phyloP scores from a whole-genome alignment of 2,888 invertebrate species.

The Stenoptilia bipunctidactyla region DNA sequence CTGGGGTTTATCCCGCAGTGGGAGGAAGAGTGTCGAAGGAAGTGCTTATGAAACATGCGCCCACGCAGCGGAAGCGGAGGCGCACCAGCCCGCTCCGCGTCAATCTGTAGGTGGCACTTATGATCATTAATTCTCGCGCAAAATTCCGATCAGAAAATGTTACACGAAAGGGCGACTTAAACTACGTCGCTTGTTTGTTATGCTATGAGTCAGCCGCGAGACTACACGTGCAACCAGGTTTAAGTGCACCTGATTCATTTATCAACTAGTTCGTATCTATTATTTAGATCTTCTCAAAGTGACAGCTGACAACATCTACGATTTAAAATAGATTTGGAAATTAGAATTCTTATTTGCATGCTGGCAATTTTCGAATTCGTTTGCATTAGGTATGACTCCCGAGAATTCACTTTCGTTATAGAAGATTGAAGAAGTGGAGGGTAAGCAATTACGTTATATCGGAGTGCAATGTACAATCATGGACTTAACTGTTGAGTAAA shows the following conservation, averaged over 20 bases:
- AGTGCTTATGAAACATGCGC: constrained; percentile 53
- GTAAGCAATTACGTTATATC: background rate
- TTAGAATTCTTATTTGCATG: too few species aligned
- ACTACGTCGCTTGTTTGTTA: background rate
- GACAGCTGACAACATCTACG: too few species aligned
- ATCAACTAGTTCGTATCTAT: background rate
- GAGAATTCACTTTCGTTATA: background rate
- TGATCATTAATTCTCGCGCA: background rate
- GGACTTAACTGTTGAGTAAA: constrained; percentile 21
- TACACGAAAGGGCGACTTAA: constrained; percentile 4
- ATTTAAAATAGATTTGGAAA: too few species aligned
- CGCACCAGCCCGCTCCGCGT: constrained; percentile 27
- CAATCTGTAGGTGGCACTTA: constrained; percentile 30
- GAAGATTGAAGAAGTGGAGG: background rate
- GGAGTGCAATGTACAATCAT: constrained; percentile 39
- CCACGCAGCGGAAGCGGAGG: constrained; percentile 58
- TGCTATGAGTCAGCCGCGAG: constrained; percentile 42
- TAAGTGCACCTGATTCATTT: background rate
- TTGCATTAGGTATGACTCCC: too few species aligned
- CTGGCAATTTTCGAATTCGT: too few species aligned
- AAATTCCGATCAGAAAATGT: constrained; percentile 19
- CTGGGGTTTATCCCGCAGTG: constrained; percentile 26
- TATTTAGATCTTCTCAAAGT: too few species aligned
- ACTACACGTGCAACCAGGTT: background rate
- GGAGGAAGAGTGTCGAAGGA: constrained; percentile 55